Base-by-base conservation (phyloP, 2,113 vertebrate species). In the Petrocephalus microphthalmus region DNA sequence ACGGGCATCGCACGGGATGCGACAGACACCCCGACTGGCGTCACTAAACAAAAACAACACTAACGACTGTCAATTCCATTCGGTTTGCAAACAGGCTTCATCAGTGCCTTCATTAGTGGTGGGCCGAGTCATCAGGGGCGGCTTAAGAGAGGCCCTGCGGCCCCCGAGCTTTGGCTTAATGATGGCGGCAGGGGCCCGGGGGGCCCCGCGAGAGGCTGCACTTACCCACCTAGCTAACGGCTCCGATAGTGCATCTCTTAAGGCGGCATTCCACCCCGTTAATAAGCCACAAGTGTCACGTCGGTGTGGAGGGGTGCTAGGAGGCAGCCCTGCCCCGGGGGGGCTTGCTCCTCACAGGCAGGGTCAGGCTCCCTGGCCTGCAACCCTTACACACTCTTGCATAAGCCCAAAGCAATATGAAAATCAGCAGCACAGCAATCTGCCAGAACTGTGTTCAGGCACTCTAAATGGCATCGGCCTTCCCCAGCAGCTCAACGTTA, bases 181-280 rank as follows among this genome's bases (percentile, higher is more conserved):
- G 85, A 88, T 10, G 67, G n/a, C 51, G 78, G 54, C 56, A 13
- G 42, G 60, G 37, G 53, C 86, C 57, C 52, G 88, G 53, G 64
- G 20, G 84, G 88, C 71, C 78, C 91, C 90, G 89, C 88, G 84
- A 91, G 89, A 90, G 54, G 86, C 91, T 85, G 89, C 78, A 86
- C 86, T 88, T 82, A 85, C 54, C 51, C 87, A 86, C 20, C 45
- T 83, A 60, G 64, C 90, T 83, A 87, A 85, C 92, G 92, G 90
- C 90, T 91, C 91, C 89, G 74, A 13, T 22, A 91, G 90, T 89
- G 92, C 90, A 85, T 91, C 88, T 87, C 93, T 93, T 91, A 92
- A 91, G 91, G 90, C 87, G 89, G 84, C 89, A 92, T 92, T 94
- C 93, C 91, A 87, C 90, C 11, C 89, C 89, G 85, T 84, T 91